These are phyloP conservation scores for Tuta absoluta DNA, from an alignment of 2,888 invertebrate species.

Conservation along the genomic window DNA sequence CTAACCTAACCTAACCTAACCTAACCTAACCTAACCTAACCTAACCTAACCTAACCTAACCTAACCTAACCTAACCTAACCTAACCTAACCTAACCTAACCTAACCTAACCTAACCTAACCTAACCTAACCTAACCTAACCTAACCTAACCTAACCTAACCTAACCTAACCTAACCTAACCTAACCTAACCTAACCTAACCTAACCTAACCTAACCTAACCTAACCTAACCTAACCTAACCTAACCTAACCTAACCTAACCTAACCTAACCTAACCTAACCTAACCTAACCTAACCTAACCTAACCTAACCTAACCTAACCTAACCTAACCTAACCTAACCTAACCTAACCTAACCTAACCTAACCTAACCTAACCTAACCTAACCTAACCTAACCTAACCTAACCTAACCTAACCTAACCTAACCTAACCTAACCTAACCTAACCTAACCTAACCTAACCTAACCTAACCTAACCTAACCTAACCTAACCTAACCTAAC, in stretches of 20 bases:
- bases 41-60: constrained; percentile 32
- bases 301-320: constrained; percentile 33
- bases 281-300: constrained; percentile 32
- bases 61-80: constrained; percentile 34
- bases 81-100: constrained; percentile 35
- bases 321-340: constrained; percentile 27
- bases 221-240: constrained; percentile 17
- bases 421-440: constrained; percentile 27
- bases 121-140: constrained; percentile 34
- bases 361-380: constrained; percentile 33
- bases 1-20: constrained; percentile 28
- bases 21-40: constrained; percentile 30
- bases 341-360: constrained; percentile 32
- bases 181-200: constrained; percentile 37
- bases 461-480: constrained; percentile 19
- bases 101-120: constrained; percentile 32
- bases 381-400: constrained; percentile 12
- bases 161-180: constrained; percentile 36
- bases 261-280: constrained; percentile 33
- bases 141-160: constrained; percentile 35
- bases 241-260: constrained; percentile 33
- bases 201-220: constrained; percentile 33
- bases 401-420: constrained; percentile 1
- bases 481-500: not conserved
- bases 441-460: constrained; percentile 28